A percentile compares a stretch with the other conserved stretches of the same genome.
These are phyloP conservation scores for Rhombomys opimus DNA, from an alignment of 2,113 vertebrate genomes.

Conservation along the genomic window DNA sequence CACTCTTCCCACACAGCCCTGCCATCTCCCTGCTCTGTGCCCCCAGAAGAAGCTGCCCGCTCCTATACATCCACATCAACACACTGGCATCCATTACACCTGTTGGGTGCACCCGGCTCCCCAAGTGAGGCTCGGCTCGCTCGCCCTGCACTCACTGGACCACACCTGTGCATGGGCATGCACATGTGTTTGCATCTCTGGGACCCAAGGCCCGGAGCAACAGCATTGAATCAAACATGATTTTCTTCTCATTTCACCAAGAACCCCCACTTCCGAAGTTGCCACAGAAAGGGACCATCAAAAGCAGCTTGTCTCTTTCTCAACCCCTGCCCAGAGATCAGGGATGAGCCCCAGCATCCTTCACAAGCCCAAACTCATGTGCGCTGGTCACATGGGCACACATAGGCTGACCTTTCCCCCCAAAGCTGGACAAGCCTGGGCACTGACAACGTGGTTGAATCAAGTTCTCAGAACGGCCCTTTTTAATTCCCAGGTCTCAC, in stretches of 20 bases:
- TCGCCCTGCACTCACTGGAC: neutral
- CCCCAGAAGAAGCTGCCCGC: rapidly evolving
- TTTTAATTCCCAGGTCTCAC: neutral
- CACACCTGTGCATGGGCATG: rapidly evolving
- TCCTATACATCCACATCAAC: no score
- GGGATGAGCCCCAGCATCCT: neutral
- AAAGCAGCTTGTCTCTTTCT: neutral
- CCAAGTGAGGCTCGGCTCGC: no score
- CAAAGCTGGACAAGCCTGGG: neutral
- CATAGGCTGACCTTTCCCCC: rapidly evolving
- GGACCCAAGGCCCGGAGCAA: neutral
- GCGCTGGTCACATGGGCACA: rapidly evolving
- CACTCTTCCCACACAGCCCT: neutral
- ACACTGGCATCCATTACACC: rapidly evolving
- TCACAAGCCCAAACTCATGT: rapidly evolving
- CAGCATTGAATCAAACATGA: neutral
- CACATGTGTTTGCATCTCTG: neutral
- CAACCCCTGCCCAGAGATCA: neutral
- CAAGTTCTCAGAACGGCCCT: neutral
- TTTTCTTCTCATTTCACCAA: neutral
- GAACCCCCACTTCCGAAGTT: neutral
- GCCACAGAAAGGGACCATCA: neutral
- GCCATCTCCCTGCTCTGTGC: neutral
- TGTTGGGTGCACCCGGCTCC: neutral
- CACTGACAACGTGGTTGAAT: neutral